A percentile compares a stretch with the other conserved stretches of the same genome.
phyloP scores from a whole-genome alignment of 1,140 invertebrate species.

The Steinernema khuongi region DNA sequence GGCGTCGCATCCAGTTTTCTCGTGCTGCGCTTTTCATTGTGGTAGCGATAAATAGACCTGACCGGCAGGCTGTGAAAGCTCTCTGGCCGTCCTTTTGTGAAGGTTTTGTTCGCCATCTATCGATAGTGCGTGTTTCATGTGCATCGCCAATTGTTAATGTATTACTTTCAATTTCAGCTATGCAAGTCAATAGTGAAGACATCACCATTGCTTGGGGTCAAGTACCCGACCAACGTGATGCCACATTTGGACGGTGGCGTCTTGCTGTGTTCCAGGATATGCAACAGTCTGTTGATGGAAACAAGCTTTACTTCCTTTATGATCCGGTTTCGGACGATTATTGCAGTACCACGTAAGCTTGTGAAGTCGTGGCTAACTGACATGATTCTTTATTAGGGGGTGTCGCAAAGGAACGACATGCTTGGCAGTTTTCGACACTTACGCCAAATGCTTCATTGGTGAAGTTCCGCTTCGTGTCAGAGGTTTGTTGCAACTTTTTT shows the following conservation, averaged over 20 bases:
- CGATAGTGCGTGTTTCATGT: too few relatives aligned
- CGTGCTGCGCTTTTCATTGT: too few relatives aligned
- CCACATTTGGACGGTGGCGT: constrained; percentile 36
- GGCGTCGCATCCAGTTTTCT: too few relatives aligned
- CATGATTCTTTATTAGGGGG: constrained; percentile 37
- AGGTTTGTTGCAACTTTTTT: constrained; percentile 28
- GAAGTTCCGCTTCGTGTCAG: constrained; percentile 51
- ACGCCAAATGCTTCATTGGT: constrained; percentile 52
- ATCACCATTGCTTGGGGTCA: constrained; percentile 58
- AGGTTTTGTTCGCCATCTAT: too few relatives aligned
- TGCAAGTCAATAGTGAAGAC: constrained; percentile 52
- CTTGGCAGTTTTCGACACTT: constrained; percentile 51
- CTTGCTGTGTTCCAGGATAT: constrained; percentile 56
- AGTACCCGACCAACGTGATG: constrained; percentile 51
- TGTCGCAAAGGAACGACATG: constrained; percentile 48
- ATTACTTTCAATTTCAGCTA: constrained; percentile 7
- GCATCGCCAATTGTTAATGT: neutral
- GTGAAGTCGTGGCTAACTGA: neutral
- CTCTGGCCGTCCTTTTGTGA: too few relatives aligned
- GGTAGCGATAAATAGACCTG: too few relatives aligned
- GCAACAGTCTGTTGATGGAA: constrained; percentile 51
- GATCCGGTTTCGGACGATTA: constrained; percentile 54
- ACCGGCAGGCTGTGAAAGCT: too few relatives aligned
- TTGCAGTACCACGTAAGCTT: constrained; percentile 45
- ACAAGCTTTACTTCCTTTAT: constrained; percentile 56